phyloP scores from a whole-genome alignment of 2,797 vertebrate species.

The Nyctalus aviator region DNA sequence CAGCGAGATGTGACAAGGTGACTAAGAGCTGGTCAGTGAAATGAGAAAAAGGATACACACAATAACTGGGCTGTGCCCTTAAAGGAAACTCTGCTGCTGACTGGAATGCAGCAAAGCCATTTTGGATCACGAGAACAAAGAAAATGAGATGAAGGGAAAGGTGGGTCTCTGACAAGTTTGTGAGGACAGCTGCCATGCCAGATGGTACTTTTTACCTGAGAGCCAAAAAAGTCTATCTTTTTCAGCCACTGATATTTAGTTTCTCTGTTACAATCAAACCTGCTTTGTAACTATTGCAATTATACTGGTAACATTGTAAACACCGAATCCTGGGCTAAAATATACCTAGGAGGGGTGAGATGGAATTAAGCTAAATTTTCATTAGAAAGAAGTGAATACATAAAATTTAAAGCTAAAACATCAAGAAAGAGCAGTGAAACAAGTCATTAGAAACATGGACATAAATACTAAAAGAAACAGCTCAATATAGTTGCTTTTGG shows the following conservation, averaged over 20 bases:
- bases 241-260: not conserved
- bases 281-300: not conserved
- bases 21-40: not conserved
- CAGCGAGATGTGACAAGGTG: not conserved
- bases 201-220: not conserved
- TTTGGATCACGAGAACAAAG: not conserved
- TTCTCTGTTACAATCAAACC: not conserved
- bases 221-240: constrained; percentile 16
- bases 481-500: constrained; percentile 4
- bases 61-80: not conserved
- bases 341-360: not conserved
- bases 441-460: constrained; percentile 7
- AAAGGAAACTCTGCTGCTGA: constrained; percentile 23
- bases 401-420: constrained; percentile 50
- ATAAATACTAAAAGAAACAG: constrained; percentile 32
- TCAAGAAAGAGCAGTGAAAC: not conserved
- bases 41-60: not conserved
- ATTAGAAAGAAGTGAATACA: constrained; percentile 1
- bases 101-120: not conserved
- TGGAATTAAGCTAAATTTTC: constrained; percentile 44
- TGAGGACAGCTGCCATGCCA: not conserved
- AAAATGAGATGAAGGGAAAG: constrained; percentile 1
- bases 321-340: constrained; percentile 3
- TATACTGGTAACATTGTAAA: not conserved
- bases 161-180: not conserved